phyloP scores from a whole-genome alignment of 2,888 invertebrate genomes.

The Ceramica pisi region DNA sequence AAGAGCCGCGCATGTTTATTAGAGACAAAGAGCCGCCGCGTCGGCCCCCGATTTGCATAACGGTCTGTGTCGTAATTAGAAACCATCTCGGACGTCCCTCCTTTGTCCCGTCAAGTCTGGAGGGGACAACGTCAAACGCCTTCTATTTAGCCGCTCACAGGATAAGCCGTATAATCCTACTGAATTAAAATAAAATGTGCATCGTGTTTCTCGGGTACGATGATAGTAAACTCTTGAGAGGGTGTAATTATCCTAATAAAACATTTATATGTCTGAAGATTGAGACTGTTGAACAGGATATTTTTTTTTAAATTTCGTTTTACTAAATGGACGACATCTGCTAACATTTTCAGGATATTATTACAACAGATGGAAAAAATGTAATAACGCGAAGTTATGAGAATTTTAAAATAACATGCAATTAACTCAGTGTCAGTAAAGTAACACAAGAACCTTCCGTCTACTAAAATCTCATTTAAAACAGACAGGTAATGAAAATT shows the following conservation, averaged over 20 bases:
- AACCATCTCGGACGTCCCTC: conserved; percentile 88
- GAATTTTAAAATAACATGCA: not conserved
- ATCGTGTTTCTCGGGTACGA: conserved; percentile 66
- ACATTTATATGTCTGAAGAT: conserved; percentile 46
- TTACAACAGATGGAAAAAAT: not conserved
- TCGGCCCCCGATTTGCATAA: conserved; percentile 89
- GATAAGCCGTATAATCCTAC: conserved; percentile 80
- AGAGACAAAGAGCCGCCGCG: conserved; percentile 86
- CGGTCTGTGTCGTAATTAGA: conserved; percentile 90
- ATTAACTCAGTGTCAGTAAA: conserved; percentile 13
- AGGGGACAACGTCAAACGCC: conserved; percentile 83
- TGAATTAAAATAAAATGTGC: conserved; percentile 78
- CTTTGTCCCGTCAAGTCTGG: conserved; percentile 87
- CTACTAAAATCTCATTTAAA: conserved; percentile 43
- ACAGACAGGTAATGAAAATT: conserved; percentile 54
- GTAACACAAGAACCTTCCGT: conserved; percentile 13
- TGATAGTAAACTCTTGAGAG: conserved; percentile 48
- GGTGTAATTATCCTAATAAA: conserved; percentile 54
- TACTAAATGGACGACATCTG: conserved; percentile 11
- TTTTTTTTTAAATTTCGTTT: conserved; percentile 33
- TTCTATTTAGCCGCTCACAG: conserved; percentile 83
- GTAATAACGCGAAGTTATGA: not conserved
- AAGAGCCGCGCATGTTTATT: conserved; percentile 89
- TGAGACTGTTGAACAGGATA: conserved; percentile 24
- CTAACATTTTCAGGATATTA: conserved; percentile 22